Base-by-base conservation (phyloP, 2,113 vertebrate species). In the Camelus bactrianus region DNA sequence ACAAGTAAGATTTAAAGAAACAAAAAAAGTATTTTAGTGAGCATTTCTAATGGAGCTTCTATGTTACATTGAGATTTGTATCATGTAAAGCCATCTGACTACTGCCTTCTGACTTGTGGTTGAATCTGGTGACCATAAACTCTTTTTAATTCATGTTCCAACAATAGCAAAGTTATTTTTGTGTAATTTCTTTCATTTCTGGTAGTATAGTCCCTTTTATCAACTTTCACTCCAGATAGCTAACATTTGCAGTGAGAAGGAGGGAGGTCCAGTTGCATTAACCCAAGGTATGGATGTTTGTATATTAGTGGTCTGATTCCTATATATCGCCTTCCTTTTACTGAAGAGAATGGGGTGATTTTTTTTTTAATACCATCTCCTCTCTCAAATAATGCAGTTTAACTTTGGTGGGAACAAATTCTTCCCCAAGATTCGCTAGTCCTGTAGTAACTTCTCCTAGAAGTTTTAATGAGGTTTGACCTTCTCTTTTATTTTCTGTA, bases 401-500 rank as follows among this genome's bases (percentile, higher is more conserved):
- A 32, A 28, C 56, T 82, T 75, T 54, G 42, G 38, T 75, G 65
- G 48, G 17, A 96, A 92, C 26, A 2, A 46, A 6, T 83, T 76
- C 56, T 93, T 95, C 28, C 58, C 30, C 46, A 75, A 84, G 65
- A 95, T 92, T 94, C 94, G 95, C 77, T 62, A 80, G 77, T 79
- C 67, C 48, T 72, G 26, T 93, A 56, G 58, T 89, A 95, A 93
- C 62, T 95, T 93, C 60, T 93, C 26, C 52, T 83, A 48, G 62
- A 96, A 93, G 77, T 96, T 96, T 97, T 97, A 96, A 96, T 97
- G 96, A 96, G 87, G 89, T 83, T 83, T 97, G 97, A 97, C 96
- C 97, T 98, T 97, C 89, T 96, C 91, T 97, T 97, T 98, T 97
- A 98, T 97, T 93, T 94, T 96, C 77, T 76, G 89, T 76, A 95